A percentile compares a stretch with the other conserved stretches of the same genome.
Conservation (phyloP, 2,888 invertebrate species). For the Clitarchus hookeri region DNA sequence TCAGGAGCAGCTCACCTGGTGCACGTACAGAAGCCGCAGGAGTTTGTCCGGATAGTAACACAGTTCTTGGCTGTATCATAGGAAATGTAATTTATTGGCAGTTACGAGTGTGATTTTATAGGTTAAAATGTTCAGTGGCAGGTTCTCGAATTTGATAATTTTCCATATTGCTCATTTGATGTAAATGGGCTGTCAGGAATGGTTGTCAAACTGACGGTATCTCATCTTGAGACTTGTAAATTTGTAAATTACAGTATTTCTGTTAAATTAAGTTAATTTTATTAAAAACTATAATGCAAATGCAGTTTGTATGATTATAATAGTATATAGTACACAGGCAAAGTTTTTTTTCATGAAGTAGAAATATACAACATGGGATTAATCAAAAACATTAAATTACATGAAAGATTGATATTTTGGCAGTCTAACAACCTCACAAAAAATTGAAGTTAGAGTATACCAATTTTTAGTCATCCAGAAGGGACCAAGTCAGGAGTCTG, state of each 20-base stretch:
- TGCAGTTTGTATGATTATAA: too few species aligned
- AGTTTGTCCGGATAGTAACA: slow-evolving; percentile 68
- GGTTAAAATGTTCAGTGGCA: too few species aligned
- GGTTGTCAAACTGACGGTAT: not conserved
- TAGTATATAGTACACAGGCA: too few species aligned
- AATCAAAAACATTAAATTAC: too few species aligned
- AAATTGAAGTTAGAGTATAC: too few species aligned
- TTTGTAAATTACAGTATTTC: not conserved
- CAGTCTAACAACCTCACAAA: too few species aligned
- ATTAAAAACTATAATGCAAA: not conserved
- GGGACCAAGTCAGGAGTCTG: too few species aligned
- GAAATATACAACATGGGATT: too few species aligned
- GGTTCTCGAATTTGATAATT: not conserved
- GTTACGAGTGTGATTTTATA: too few species aligned
- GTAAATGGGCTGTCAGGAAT: not conserved
- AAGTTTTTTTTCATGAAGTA: too few species aligned
- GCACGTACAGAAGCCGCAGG: slow-evolving; percentile 86
- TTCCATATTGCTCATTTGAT: not conserved
- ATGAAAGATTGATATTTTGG: too few species aligned
- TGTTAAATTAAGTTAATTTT: not conserved
- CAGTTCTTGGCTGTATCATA: not conserved
- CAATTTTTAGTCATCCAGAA: too few species aligned
- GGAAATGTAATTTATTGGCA: not conserved
- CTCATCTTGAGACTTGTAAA: not conserved
- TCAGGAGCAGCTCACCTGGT: slow-evolving; percentile 91